Conservation (phyloP, 2,113 vertebrate species). For the Raja brachyura region DNA sequence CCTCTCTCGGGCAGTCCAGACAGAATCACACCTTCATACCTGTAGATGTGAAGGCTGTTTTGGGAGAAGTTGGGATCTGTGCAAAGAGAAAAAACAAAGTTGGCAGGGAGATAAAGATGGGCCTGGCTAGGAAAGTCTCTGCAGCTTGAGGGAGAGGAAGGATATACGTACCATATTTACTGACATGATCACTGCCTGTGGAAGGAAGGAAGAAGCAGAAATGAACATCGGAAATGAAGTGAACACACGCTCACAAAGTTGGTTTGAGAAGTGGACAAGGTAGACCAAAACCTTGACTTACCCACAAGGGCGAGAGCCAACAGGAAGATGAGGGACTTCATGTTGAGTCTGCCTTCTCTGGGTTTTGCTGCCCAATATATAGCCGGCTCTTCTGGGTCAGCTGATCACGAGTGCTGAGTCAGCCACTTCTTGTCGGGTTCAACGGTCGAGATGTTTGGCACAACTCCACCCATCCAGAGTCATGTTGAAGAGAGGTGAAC, state of each 20-base stretch:
- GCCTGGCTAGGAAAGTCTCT: too few species aligned
- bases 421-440: background rate
- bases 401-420: background rate
- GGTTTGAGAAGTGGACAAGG: background rate
- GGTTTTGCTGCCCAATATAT: background rate
- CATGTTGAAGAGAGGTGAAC: background rate
- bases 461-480: background rate
- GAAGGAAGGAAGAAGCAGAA: background rate
- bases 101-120: background rate
- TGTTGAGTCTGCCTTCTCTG: background rate
- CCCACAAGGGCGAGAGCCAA: background rate
- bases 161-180: background rate
- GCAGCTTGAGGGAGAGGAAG: background rate
- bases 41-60: background rate
- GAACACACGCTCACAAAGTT: background rate
- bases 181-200: background rate
- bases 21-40: background rate
- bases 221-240: background rate
- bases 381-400: background rate
- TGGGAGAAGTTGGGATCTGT: background rate
- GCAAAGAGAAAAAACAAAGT: background rate
- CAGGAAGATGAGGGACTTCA: background rate
- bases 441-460: background rate
- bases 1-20: slow-evolving; percentile 1
- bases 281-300: background rate